Base-by-base conservation (phyloP, 2,113 vertebrate genomes). In the Columbina picui region DNA sequence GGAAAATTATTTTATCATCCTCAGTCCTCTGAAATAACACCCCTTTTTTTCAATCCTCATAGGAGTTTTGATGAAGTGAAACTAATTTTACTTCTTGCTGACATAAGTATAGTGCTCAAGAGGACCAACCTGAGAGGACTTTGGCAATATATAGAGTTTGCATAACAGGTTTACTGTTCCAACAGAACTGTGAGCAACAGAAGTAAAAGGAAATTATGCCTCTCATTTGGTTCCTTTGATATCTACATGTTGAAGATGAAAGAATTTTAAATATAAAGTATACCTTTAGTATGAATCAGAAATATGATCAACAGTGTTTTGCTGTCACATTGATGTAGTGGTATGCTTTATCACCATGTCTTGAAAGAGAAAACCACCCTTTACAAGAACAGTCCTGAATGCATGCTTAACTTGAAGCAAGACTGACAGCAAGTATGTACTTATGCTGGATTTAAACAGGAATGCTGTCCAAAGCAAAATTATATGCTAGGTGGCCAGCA, bases 381-480 rank as follows among this genome's bases (percentile, higher is more conserved):
- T 78, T 71, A 50, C 73, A 60, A 76, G 73, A 63, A 7, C 32
- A 52, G 26, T 23, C 13, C 55, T 74, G 78, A 61, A 55, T 36
- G 30, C 25, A 36, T 43, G 17, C 67, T 75, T 47, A 41, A 47
- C 69, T 85, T 79, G 23, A 86, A 74, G 59, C n/a, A 84, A 77
- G 47, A 61, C 47, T 84, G 50, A 55, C 15, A 83, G 55, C 47
- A 82, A 71, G n/a, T 52, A 36, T 76, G 73, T 79, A 27, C 60
- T 87, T 75, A 87, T 64, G 74, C 61, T 41, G 5, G 2, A 59
- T 87, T 89, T 94, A 82, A 90, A 84, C 49, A 90, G 88, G 45
- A 84, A 84, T 90, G 69, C 43, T 90, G 93, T 89, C 64, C n/a
- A 49, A 56, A 95, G 57, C 49, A 92, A 77, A 89, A 89, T 96